Percentiles rank a stretch among this genome's conserved stretches.
Evolutionary conservation across 2,888 invertebrate species (phyloP).

Genomic region (Escarpia spicata): DNA sequence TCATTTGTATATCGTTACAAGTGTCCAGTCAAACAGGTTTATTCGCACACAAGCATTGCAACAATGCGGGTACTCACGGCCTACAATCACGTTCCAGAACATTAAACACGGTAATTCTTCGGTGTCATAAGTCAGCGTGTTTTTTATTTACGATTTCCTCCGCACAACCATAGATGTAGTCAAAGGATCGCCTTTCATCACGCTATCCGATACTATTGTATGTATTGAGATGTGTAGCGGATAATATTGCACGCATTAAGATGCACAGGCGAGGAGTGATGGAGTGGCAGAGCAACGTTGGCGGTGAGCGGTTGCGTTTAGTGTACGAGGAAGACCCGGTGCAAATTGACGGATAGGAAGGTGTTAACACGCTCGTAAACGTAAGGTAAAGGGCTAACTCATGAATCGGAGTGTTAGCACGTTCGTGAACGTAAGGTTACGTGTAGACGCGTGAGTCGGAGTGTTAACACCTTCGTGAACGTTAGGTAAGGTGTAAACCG

Average conservation of each 20-base stretch:
- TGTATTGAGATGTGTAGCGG: background rate
- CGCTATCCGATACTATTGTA: background rate
- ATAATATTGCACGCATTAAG: background rate
- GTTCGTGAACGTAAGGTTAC: background rate
- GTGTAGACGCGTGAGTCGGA: background rate
- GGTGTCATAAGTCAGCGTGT: background rate
- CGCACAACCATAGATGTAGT: background rate
- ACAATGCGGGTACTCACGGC: background rate
- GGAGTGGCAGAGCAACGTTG: background rate
- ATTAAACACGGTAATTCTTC: background rate
- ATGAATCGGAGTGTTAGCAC: background rate
- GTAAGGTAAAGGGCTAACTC: background rate
- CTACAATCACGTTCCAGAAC: background rate
- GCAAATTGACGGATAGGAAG: background rate
- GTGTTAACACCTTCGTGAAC: background rate
- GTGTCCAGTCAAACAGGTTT: background rate
- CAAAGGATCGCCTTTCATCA: background rate
- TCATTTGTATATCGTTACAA: background rate
- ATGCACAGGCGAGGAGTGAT: background rate
- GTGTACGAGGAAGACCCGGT: background rate
- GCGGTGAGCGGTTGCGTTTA: background rate
- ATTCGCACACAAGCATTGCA: background rate
- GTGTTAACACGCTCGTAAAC: background rate
- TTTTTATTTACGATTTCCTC: slow-evolving; percentile 1
- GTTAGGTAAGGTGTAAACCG: background rate